Conservation (phyloP, 2,797 vertebrate species). For the Acanthornis magna region DNA sequence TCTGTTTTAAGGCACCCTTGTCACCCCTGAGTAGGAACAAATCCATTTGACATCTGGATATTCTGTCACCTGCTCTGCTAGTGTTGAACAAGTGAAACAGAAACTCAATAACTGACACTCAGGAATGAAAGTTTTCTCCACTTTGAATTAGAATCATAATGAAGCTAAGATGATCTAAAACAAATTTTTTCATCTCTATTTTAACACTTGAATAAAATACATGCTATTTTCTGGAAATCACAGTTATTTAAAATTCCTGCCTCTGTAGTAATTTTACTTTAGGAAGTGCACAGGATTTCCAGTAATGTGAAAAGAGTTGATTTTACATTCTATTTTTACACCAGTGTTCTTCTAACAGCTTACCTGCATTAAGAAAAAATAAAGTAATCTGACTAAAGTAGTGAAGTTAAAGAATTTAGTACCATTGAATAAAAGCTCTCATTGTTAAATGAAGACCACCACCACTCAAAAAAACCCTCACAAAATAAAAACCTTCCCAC, state of each 20-base stretch:
- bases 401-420: background rate
- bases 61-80: background rate
- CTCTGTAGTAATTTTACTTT: background rate
- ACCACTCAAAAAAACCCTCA: fast-evolving
- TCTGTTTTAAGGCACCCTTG: background rate
- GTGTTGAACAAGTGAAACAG: background rate
- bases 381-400: background rate
- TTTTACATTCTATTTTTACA: background rate
- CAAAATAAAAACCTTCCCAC: background rate
- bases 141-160: background rate
- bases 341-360: background rate
- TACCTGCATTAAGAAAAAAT: background rate
- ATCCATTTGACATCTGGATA: background rate
- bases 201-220: background rate
- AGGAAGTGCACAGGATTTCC: background rate
- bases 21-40: background rate
- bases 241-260: background rate
- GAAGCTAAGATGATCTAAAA: background rate
- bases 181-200: background rate
- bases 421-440: background rate
- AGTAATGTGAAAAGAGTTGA: background rate
- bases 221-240: background rate
- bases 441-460: background rate
- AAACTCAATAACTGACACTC: background rate
- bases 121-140: background rate